These are phyloP conservation scores for Enteromius treurensis DNA, from an alignment of 2,797 vertebrate species.

Conservation along the genomic window DNA sequence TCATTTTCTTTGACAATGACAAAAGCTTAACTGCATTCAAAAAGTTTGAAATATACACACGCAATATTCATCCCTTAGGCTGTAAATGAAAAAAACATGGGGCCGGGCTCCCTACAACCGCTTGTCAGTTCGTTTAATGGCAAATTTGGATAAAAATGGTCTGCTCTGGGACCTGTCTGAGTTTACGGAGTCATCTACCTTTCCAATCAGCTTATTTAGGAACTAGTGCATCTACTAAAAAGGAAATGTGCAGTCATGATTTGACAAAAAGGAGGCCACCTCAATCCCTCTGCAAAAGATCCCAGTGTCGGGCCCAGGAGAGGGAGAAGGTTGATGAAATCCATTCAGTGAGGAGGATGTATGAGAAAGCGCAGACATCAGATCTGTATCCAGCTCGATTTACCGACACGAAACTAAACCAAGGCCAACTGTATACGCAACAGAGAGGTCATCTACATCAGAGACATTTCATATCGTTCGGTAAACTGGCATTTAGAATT, in stretches of 20 bases:
- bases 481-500: neutral
- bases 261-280: constrained; percentile 50
- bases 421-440: neutral
- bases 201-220: constrained; percentile 37
- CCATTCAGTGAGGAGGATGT: constrained; percentile 14
- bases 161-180: constrained; percentile 21
- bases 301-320: constrained; percentile 25
- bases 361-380: constrained; percentile 5
- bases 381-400: constrained; percentile 6
- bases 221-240: constrained; percentile 46
- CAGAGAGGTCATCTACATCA: neutral
- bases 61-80: too few species aligned
- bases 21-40: neutral
- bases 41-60: neutral
- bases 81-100: neutral
- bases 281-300: constrained; percentile 23
- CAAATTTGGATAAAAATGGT: neutral
- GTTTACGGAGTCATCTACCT: constrained; percentile 11
- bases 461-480: neutral
- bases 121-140: neutral
- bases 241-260: constrained; percentile 41
- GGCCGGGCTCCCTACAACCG: neutral
- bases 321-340: constrained; percentile 33
- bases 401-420: constrained; percentile 1
- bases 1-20: neutral